phyloP scores from a whole-genome alignment of 2,113 vertebrate species.

The Turdus rufiventris region DNA sequence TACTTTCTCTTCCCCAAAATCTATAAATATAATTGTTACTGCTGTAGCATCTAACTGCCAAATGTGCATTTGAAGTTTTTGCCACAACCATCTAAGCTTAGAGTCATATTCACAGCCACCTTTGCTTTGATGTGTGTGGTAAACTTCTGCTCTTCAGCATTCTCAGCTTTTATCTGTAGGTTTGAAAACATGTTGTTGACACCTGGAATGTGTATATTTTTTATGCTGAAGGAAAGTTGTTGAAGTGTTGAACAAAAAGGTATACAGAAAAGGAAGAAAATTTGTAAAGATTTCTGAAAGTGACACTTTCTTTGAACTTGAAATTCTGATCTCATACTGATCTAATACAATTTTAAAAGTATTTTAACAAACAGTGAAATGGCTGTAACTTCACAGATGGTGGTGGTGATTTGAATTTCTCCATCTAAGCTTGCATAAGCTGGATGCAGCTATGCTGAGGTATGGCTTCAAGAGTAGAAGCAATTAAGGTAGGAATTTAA shows the following conservation, averaged over 20 bases:
- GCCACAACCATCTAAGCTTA: background rate
- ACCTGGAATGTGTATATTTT: background rate
- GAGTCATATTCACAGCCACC: background rate
- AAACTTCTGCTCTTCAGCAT: background rate
- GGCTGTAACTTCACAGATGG: background rate
- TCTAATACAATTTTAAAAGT: background rate
- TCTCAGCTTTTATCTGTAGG: background rate
- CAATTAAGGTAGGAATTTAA: background rate
- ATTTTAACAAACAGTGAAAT: background rate
- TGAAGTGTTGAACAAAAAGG: background rate
- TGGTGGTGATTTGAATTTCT: background rate
- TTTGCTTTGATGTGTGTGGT: background rate
- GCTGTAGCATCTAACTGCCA: background rate
- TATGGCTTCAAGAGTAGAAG: background rate
- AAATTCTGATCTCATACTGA: background rate
- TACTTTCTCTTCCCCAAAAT: background rate
- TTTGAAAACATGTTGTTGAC: background rate
- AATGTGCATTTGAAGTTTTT: background rate
- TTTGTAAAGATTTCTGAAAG: background rate
- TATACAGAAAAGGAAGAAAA: background rate
- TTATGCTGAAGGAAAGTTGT: background rate
- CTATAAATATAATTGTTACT: background rate
- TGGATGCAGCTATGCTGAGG: background rate
- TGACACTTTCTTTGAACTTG: background rate
- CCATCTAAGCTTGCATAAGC: background rate